Percentiles rank a stretch among this genome's conserved stretches.
phyloP scores from a whole-genome alignment of 1,140 invertebrate species.

The Dryas iulia region DNA sequence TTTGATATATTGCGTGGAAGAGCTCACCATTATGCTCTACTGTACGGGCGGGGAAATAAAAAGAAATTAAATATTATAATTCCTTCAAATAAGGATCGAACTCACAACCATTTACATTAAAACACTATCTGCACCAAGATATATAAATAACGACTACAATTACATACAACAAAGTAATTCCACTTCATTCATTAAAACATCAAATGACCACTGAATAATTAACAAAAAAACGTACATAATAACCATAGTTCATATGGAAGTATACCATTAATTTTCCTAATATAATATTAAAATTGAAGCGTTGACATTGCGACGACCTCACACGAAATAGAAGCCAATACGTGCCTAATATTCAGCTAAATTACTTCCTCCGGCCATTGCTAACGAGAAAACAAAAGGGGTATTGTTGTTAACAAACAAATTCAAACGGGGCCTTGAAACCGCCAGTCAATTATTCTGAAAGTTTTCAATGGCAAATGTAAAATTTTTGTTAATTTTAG shows the following conservation, averaged over 20 bases:
- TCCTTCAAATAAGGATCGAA: too few relatives aligned
- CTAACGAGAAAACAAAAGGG: slow-evolving; percentile 44
- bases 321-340: slow-evolving; percentile 53
- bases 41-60: too few relatives aligned
- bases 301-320: slow-evolving; percentile 62
- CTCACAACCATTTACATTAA: too few relatives aligned
- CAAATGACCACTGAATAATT: neutral
- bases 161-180: neutral
- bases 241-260: slow-evolving; percentile 5
- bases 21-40: too few relatives aligned
- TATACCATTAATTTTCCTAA: slow-evolving; percentile 3
- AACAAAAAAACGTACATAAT: neutral
- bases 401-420: slow-evolving; percentile 28
- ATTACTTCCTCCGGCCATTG: slow-evolving; percentile 62
- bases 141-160: too few relatives aligned
- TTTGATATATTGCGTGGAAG: too few relatives aligned
- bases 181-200: neutral
- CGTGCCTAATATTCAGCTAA: slow-evolving; percentile 64
- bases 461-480: slow-evolving; percentile 26
- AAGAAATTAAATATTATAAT: too few relatives aligned
- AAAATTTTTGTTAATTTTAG: slow-evolving; percentile 16
- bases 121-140: too few relatives aligned
- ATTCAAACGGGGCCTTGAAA: slow-evolving; percentile 34
- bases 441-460: slow-evolving; percentile 29
- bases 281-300: slow-evolving; percentile 23